Evolutionary conservation across 2,113 vertebrate genomes (phyloP).

Genomic region (Chloropsis hardwickii): DNA sequence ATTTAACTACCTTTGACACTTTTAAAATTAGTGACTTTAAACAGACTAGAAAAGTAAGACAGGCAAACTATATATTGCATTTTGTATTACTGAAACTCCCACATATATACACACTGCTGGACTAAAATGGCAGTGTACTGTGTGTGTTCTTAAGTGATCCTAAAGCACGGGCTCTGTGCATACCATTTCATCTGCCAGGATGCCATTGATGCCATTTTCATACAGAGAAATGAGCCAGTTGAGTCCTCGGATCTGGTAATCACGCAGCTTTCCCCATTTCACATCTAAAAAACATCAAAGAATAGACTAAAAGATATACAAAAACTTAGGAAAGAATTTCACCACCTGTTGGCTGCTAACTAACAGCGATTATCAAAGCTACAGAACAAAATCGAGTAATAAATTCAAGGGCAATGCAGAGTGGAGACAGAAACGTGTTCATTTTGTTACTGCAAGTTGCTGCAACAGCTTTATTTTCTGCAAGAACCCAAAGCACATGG

Average conservation of each 20-base stretch:
- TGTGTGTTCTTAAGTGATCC: not conserved
- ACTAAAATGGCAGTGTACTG: not conserved
- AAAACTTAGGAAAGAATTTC: not conserved
- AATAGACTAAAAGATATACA: not conserved
- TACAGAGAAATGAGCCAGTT: slow-evolving; percentile 99
- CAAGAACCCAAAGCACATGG: not conserved
- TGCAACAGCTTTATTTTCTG: not conserved
- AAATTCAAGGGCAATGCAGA: not conserved
- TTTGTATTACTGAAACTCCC: not conserved
- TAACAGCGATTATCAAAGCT: not conserved
- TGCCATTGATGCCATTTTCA: slow-evolving; percentile 98
- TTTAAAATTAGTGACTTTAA: not conserved
- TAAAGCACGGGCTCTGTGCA: not conserved
- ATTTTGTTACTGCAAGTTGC: not conserved
- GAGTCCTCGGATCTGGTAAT: slow-evolving; percentile 94
- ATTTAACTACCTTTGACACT: not conserved
- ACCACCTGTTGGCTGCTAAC: not conserved
- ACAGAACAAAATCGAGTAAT: not conserved
- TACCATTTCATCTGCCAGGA: slow-evolving; percentile 99
- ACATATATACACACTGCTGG: not conserved
- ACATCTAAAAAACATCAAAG: slow-evolving; percentile 77
- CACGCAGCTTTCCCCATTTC: slow-evolving; percentile 91
- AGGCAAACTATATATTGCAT: not conserved
- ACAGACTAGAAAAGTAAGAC: not conserved
- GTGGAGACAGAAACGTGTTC: not conserved